Evolutionary conservation across 2,113 vertebrate species (phyloP), one percentile per base, ranked within the genome.

Genomic region (Scatophagus argus): DNA sequence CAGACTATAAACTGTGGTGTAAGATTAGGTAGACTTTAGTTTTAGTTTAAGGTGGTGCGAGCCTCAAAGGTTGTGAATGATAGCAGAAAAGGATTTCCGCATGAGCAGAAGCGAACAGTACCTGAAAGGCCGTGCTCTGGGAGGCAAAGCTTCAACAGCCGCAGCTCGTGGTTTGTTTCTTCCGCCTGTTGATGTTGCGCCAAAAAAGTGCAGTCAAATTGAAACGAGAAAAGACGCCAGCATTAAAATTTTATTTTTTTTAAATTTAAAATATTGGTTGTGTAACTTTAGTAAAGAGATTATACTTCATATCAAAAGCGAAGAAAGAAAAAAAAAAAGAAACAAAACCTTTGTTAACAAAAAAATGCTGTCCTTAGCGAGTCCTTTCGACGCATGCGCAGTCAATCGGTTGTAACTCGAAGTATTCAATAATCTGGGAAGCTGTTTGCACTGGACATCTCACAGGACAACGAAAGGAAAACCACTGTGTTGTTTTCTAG

Each of bases 361-460:
- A 34, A 58, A 12, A 52, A 41, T 6, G 71, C 34, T 51, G 59
- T 49, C 29, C 21, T 2, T 75, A 84, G 79, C 83, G 74, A 87
- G n/a, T n/a, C n/a, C 81, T 38, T 7, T 13, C 2, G 2, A 12
- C 91, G 91, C 91, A 82, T 89, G 91, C 91, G 91, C 46, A 88
- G 61, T 87, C 1, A 0, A 0, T 4, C 34, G 49, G 51, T 83
- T 74, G 83, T 85, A 79, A 81, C 44, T 85, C 52, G 36, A 49
- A 84, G 74, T 74, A 47, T 32, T 80, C 25, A 83, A 56, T 82
- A 66, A 80, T 83, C 82, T 71, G 74, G 32, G 84, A 73, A 74
- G 81, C 80, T 23, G 78, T 44, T 61, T 44, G n/a, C 32, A 13
- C 44, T 34, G 59, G 8, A 64, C 49, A 19, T 17, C 47, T 60